A percentile compares a stretch with the other conserved stretches of the same genome.
These are phyloP conservation scores for Torymus tubicola DNA, from an alignment of 2,888 invertebrate species.

Conservation along the genomic window DNA sequence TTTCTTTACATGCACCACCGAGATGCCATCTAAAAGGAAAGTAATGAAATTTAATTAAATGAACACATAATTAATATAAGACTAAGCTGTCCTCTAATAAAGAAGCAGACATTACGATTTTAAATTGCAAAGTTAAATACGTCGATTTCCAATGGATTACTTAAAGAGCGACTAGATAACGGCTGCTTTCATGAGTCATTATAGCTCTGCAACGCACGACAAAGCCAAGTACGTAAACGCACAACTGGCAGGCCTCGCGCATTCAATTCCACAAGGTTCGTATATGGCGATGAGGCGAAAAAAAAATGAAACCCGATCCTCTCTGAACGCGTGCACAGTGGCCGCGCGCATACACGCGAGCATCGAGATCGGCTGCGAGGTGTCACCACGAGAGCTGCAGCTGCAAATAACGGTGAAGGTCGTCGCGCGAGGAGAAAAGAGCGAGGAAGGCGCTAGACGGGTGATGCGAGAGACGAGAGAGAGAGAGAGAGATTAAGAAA, in stretches of 20 bases:
- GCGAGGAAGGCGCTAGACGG: conserved; percentile 51
- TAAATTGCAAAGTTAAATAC: no score
- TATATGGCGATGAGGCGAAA: background rate
- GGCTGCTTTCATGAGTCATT: conserved; percentile 1
- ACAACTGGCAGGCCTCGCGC: background rate
- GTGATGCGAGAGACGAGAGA: conserved; percentile 47
- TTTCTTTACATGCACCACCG: no score
- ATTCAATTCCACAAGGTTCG: conserved; percentile 8
- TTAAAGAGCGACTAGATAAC: background rate
- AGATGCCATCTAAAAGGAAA: no score
- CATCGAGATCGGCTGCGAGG: conserved; percentile 1
- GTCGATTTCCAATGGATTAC: background rate
- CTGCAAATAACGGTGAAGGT: conserved; percentile 71
- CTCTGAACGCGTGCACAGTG: background rate
- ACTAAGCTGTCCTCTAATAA: no score
- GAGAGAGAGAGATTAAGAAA: background rate
- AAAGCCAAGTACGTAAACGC: conserved; percentile 6
- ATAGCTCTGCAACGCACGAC: background rate
- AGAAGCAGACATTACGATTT: no score
- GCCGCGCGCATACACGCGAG: background rate
- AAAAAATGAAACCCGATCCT: no score
- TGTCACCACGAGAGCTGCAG: conserved; percentile 39
- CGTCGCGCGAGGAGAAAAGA: conserved; percentile 54
- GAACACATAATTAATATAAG: background rate
- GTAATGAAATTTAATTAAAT: background rate